Percentiles rank a stretch among this genome's conserved stretches.
Evolutionary conservation across 1,140 invertebrate genomes (phyloP).

Genomic region (Bombus fervidus): DNA sequence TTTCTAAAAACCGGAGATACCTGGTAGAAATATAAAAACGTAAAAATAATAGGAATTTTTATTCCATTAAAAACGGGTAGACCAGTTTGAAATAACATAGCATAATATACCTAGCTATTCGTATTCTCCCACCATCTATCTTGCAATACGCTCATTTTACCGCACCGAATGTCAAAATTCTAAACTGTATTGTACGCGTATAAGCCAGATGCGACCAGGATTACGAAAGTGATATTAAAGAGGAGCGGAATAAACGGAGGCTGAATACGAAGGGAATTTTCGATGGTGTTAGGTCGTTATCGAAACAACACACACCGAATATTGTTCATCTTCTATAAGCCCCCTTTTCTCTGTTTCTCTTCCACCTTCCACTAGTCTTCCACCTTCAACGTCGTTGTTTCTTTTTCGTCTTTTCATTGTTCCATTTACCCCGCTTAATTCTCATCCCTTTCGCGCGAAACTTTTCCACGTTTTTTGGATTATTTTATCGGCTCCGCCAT

Average conservation of each 20-base stretch:
- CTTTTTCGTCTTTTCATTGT: neutral
- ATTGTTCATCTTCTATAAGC: neutral
- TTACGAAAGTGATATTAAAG: slow-evolving; percentile 17
- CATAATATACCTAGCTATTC: neutral
- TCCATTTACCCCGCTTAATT: neutral
- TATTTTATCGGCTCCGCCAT: neutral
- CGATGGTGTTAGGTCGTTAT: slow-evolving; percentile 10
- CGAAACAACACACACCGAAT: neutral
- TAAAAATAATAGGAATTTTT: neutral
- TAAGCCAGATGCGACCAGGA: slow-evolving; percentile 14
- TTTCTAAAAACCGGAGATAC: neutral
- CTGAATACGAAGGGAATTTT: neutral
- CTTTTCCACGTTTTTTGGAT: neutral
- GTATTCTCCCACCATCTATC: neutral
- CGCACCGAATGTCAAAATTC: neutral
- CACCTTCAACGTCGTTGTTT: neutral
- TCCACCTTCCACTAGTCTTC: neutral
- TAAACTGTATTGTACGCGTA: neutral
- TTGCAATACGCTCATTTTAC: neutral
- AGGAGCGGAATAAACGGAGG: slow-evolving; percentile 2
- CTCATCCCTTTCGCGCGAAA: neutral
- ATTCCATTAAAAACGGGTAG: neutral
- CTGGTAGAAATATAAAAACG: neutral
- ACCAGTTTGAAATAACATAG: neutral
- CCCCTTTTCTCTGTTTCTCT: neutral